A percentile compares a stretch with the other conserved stretches of the same genome.
These are phyloP conservation scores for Eremobia ochroleuca DNA, from an alignment of 2,888 invertebrate species.

Conservation along the genomic window DNA sequence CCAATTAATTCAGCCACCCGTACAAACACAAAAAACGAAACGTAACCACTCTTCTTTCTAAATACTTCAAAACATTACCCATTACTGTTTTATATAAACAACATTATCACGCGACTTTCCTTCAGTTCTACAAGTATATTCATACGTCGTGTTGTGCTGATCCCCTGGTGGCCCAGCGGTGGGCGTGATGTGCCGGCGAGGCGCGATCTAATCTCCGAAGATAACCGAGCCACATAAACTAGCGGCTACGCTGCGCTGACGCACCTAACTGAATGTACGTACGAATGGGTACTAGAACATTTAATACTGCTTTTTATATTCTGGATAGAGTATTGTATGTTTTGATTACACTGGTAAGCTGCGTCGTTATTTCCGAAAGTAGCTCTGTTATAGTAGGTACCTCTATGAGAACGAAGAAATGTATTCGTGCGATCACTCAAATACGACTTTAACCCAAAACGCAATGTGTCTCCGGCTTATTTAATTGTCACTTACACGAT, in stretches of 20 bases:
- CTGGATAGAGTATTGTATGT: conserved; percentile 13
- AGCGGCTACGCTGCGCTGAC: conserved; percentile 73
- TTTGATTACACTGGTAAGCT: conserved; percentile 20
- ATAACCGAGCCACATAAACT: conserved; percentile 83
- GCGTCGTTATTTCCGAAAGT: conserved; percentile 6
- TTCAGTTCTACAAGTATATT: conserved; percentile 51
- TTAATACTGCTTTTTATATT: conserved; percentile 55
- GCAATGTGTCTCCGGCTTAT: neutral
- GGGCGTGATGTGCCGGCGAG: conserved; percentile 79
- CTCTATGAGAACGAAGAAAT: neutral
- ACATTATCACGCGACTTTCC: conserved; percentile 53
- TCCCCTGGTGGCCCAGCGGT: conserved; percentile 70
- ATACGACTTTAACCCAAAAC: neutral
- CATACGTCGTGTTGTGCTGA: conserved; percentile 46
- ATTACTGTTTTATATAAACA: conserved; percentile 49
- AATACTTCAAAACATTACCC: conserved; percentile 11
- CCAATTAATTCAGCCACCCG: neutral
- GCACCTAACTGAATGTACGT: conserved; percentile 58
- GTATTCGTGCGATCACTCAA: neutral
- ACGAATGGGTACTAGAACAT: conserved; percentile 49
- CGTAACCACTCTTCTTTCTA: neutral
- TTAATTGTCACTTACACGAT: neutral
- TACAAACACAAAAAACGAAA: neutral
- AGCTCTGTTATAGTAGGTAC: neutral
- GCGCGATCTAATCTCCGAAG: conserved; percentile 82